phyloP scores from a whole-genome alignment of 2,113 vertebrate genomes.

The Calonectris borealis region DNA sequence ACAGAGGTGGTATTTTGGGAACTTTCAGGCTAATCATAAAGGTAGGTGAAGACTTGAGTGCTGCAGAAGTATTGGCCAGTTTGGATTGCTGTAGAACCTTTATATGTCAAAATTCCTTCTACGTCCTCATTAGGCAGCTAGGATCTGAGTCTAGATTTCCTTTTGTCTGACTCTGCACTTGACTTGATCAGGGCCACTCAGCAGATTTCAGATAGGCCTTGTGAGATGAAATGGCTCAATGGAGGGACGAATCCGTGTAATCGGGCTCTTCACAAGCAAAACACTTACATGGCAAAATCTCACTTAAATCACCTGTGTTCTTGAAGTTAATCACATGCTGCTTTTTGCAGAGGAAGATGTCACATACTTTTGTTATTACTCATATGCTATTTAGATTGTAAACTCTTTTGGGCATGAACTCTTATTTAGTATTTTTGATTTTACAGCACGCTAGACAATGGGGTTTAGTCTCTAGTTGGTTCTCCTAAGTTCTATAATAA shows the following conservation, averaged over 20 bases:
- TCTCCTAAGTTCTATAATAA: background rate
- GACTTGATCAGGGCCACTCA: background rate
- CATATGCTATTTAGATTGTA: background rate
- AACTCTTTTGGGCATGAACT: background rate
- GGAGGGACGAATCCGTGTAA: background rate
- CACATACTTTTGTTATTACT: background rate
- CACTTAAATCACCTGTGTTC: background rate
- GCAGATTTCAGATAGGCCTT: background rate
- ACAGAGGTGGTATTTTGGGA: background rate
- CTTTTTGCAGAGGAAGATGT: background rate
- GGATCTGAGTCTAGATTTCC: background rate
- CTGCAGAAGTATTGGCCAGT: background rate
- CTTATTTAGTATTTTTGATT: background rate
- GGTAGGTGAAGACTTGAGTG: background rate
- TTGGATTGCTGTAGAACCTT: background rate
- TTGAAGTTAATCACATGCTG: background rate
- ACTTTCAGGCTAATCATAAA: background rate
- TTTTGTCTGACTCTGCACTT: background rate
- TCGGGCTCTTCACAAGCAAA: background rate
- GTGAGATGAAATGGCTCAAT: background rate
- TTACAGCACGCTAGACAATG: background rate
- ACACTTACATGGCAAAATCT: background rate
- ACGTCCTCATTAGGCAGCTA: background rate
- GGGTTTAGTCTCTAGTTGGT: background rate
- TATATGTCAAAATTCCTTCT: background rate